Evolutionary conservation across 2,113 vertebrate genomes (phyloP).

Genomic region (Lanius collurio): DNA sequence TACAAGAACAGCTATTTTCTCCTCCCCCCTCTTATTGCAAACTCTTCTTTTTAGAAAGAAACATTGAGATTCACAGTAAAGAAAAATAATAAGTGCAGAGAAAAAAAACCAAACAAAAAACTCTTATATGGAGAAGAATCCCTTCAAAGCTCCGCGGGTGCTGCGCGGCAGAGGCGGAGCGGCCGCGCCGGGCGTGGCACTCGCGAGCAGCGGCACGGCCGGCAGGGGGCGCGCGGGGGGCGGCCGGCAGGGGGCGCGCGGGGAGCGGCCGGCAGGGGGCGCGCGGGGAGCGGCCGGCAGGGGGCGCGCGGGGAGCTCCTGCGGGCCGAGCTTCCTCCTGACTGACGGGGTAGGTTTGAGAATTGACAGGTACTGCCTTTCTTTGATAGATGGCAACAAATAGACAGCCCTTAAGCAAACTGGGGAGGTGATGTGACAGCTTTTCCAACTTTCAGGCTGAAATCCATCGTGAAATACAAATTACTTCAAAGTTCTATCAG

Average conservation of each 20-base stretch:
- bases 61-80: accelerated
- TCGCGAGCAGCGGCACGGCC: too few species aligned
- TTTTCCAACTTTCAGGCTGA: not conserved
- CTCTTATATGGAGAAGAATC: accelerated
- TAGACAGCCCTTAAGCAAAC: not conserved
- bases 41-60: not conserved
- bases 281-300: too few species aligned
- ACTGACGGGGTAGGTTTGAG: too few species aligned
- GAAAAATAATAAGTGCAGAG: accelerated
- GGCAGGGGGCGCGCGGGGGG: too few species aligned
- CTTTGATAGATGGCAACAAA: not conserved
- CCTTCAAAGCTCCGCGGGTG: too few species aligned
- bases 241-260: too few species aligned
- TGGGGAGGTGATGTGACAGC: accelerated
- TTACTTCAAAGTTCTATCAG: not conserved
- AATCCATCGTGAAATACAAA: not conserved
- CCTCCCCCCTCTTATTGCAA: not conserved
- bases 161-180: too few species aligned
- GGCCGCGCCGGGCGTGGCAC: too few species aligned
- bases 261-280: too few species aligned
- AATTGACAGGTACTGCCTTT: not conserved
- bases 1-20: not conserved
- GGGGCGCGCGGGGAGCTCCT: too few species aligned
- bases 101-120: accelerated
- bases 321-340: too few species aligned